phyloP scores from a whole-genome alignment of 2,113 vertebrate species.

The Myiopsitta monachus region DNA sequence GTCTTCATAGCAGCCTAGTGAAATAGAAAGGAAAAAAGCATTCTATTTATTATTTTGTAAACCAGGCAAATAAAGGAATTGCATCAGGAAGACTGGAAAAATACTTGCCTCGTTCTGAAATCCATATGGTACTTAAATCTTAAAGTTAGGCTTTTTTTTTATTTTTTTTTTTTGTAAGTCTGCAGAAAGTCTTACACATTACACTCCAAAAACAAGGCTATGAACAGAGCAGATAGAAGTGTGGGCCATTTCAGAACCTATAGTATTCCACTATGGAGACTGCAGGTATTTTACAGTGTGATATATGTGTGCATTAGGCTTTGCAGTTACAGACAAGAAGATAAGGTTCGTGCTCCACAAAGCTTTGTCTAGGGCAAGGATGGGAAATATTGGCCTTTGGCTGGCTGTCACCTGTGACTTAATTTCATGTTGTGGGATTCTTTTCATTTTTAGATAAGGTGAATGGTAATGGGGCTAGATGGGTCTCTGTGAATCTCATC shows the following conservation, averaged over 20 bases:
- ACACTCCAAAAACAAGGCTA: background rate
- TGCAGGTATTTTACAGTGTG: background rate
- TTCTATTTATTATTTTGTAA: background rate
- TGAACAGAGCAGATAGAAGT: background rate
- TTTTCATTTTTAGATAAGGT: background rate
- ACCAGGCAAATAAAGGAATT: background rate
- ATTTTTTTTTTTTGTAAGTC: background rate
- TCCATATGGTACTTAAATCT: background rate
- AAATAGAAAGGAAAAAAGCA: background rate
- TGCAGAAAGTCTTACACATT: background rate
- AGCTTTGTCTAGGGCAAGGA: background rate
- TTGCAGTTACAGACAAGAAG: background rate
- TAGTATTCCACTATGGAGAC: background rate
- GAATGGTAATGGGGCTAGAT: background rate
- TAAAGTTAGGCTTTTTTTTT: background rate
- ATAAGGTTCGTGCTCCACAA: background rate
- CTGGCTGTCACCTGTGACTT: background rate
- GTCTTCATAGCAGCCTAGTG: background rate
- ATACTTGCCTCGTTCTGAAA: background rate
- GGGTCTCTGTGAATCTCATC: background rate
- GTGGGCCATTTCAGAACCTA: background rate
- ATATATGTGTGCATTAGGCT: background rate
- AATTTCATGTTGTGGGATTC: background rate
- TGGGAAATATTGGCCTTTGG: background rate
- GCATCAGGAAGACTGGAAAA: background rate